These are phyloP conservation scores for Benitochromis conjunctus DNA, from an alignment of 2,113 vertebrate genomes.

Conservation along the genomic window DNA sequence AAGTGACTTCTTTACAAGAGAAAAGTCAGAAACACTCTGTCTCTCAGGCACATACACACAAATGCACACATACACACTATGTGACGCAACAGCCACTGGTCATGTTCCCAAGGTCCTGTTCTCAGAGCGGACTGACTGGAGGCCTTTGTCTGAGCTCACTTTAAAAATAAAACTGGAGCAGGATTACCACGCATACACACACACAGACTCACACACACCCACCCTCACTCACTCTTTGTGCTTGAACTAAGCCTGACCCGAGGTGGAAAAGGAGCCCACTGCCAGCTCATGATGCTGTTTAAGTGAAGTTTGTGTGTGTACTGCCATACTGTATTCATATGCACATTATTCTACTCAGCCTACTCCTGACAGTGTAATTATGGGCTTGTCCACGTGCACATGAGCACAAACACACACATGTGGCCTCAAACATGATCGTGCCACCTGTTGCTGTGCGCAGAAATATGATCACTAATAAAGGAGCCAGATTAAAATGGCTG, in stretches of 20 bases:
- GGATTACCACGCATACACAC: conserved; percentile 56
- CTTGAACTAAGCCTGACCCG: conserved; percentile 68
- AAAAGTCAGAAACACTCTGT: conserved; percentile 31
- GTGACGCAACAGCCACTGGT: conserved; percentile 76
- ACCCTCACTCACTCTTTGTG: conserved; percentile 40
- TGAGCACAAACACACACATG: not conserved
- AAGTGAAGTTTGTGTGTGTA: conserved; percentile 36
- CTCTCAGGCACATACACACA: conserved; percentile 16
- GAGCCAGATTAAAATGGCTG: conserved; percentile 3
- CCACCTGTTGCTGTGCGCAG: conserved; percentile 27
- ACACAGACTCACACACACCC: conserved; percentile 36
- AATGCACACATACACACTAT: conserved; percentile 40
- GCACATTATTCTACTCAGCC: conserved; percentile 43
- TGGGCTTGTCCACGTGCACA: conserved; percentile 35
- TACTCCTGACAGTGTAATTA: conserved; percentile 49
- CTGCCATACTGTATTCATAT: conserved; percentile 28
- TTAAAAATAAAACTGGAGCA: conserved; percentile 80
- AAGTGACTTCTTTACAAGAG: conserved; percentile 60
- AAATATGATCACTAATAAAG: conserved; percentile 31
- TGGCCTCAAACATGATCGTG: conserved; percentile 16
- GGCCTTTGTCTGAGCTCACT: conserved; percentile 76
- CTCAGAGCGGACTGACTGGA: conserved; percentile 76
- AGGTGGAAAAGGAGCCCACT: conserved; percentile 63
- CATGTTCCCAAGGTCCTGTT: conserved; percentile 79
- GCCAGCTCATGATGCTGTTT: conserved; percentile 69